phyloP scores from a whole-genome alignment of 2,113 vertebrate species.

The Scomber colias region DNA sequence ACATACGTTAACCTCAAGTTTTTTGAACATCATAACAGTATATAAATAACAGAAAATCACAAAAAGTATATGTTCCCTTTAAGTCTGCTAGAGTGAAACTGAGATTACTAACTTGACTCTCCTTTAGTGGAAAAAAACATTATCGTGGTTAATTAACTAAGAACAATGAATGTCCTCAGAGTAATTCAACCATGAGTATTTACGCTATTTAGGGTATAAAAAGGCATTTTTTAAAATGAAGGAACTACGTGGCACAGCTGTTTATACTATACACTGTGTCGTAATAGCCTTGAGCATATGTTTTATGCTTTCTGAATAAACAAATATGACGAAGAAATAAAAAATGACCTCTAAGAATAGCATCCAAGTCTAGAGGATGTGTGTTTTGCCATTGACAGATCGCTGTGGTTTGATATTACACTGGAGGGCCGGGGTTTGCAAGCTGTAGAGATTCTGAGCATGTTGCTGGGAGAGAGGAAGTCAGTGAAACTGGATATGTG shows the following conservation, averaged over 20 bases:
- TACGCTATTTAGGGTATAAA: conserved; percentile 10
- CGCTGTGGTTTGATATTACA: conserved; percentile 76
- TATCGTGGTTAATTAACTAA: conserved; percentile 41
- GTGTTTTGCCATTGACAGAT: conserved; percentile 58
- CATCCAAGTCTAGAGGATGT: conserved; percentile 37
- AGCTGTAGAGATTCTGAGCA: conserved; percentile 50
- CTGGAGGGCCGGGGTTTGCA: conserved; percentile 43
- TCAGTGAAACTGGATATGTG: conserved; percentile 79
- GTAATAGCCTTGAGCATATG: conserved; percentile 53
- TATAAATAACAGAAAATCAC: too few species aligned
- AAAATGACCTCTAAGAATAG: conserved; percentile 62
- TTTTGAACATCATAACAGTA: not conserved
- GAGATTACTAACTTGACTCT: not conserved
- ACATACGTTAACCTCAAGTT: too few species aligned
- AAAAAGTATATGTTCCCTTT: too few species aligned
- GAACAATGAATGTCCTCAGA: conserved; percentile 23
- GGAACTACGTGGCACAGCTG: conserved; percentile 57
- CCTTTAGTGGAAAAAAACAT: conserved; percentile 24
- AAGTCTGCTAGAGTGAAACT: conserved; percentile 15
- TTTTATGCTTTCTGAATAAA: conserved; percentile 60
- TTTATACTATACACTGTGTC: conserved; percentile 36
- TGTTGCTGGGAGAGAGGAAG: conserved; percentile 67
- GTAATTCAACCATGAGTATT: conserved; percentile 12
- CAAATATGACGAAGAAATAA: conserved; percentile 44
- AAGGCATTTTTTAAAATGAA: conserved; percentile 42